phyloP scores from a whole-genome alignment of 2,113 vertebrate species.

The Notiomystis cincta region DNA sequence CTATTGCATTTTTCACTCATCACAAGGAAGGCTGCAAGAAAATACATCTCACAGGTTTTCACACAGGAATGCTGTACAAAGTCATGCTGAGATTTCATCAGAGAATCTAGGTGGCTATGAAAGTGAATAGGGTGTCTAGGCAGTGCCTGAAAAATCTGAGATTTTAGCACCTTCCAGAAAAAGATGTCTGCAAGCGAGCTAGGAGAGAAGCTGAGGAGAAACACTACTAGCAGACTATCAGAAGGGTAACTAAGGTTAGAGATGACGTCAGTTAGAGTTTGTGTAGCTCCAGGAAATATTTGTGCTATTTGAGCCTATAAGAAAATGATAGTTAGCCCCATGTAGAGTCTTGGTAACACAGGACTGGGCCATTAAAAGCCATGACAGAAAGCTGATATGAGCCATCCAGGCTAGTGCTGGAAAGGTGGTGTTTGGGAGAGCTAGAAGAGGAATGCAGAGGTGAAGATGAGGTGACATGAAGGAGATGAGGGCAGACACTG shows the following conservation, averaged over 20 bases:
- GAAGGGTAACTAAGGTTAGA: not conserved
- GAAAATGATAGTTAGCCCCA: not conserved
- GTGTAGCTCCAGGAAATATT: not conserved
- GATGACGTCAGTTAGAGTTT: not conserved
- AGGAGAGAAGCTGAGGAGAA: not conserved
- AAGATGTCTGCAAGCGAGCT: not conserved
- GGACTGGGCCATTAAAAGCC: not conserved
- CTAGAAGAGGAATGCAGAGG: not conserved
- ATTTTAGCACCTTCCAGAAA: conserved; percentile 16
- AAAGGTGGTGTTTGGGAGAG: not conserved
- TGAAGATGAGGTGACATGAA: not conserved
- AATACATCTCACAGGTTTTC: not conserved
- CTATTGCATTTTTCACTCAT: not conserved
- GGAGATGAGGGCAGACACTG: not conserved
- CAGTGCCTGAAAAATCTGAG: not conserved
- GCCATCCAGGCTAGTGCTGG: not conserved
- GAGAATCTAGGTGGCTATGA: not conserved
- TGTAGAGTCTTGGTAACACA: not conserved
- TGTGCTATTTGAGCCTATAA: not conserved
- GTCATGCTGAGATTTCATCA: not conserved
- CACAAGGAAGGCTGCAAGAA: not conserved
- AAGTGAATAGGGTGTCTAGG: not conserved
- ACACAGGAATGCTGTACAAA: not conserved
- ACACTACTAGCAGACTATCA: not conserved
- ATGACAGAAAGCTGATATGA: not conserved